A percentile compares a stretch with the other conserved stretches of the same genome.
These are phyloP conservation scores for Coregonus suidteri DNA, from an alignment of 2,797 vertebrate genomes.

Conservation along the genomic window DNA sequence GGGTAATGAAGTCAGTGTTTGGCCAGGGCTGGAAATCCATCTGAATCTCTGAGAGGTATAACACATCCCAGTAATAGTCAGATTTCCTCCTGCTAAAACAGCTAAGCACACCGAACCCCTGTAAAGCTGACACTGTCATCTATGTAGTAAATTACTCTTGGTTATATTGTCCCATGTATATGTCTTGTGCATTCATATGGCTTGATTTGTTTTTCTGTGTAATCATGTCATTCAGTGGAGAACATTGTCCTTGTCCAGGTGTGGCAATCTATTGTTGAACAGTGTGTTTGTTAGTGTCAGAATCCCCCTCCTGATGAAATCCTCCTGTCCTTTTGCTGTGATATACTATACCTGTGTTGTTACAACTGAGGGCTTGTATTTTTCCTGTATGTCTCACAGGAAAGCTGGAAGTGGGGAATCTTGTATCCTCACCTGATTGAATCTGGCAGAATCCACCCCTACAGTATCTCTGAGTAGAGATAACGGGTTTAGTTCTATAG, in stretches of 20 bases:
- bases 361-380: slow-evolving; percentile 25
- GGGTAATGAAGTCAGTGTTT: slow-evolving; percentile 69
- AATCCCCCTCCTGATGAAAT: slow-evolving; percentile 7
- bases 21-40: slow-evolving; percentile 61
- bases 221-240: slow-evolving; percentile 19
- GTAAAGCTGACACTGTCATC: slow-evolving; percentile 60
- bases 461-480: slow-evolving; percentile 51
- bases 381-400: slow-evolving; percentile 15
- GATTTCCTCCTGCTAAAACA: slow-evolving; percentile 40
- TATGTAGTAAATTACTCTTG: slow-evolving; percentile 47
- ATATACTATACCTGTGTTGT: slow-evolving; percentile 17
- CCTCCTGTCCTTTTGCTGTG: slow-evolving; percentile 10
- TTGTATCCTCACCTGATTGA: slow-evolving; percentile 45
- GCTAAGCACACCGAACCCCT: slow-evolving; percentile 39
- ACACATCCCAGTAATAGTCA: slow-evolving; percentile 43
- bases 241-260: slow-evolving; percentile 24
- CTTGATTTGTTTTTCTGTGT: not conserved
- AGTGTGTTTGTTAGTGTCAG: slow-evolving; percentile 17
- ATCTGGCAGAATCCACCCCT: slow-evolving; percentile 56
- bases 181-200: slow-evolving; percentile 28
- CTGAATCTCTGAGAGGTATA: slow-evolving; percentile 61
- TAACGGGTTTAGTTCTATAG: slow-evolving; percentile 53
- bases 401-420: slow-evolving; percentile 29
- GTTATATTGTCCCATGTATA: slow-evolving; percentile 25
- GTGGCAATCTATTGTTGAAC: slow-evolving; percentile 21